These are phyloP conservation scores for Thumatha senex DNA, from an alignment of 2,888 invertebrate species.

Conservation along the genomic window DNA sequence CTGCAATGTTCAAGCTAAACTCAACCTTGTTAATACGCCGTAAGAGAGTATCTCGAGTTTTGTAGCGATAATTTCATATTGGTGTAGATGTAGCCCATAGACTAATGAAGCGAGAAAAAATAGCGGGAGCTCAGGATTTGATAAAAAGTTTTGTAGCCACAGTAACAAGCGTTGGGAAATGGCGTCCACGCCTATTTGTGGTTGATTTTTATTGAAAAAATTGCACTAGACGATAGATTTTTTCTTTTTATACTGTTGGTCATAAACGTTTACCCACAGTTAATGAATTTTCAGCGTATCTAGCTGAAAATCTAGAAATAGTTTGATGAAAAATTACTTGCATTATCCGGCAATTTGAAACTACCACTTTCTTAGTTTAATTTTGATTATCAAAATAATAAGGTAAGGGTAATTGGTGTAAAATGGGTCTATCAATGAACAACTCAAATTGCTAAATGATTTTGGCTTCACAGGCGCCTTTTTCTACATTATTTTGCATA, in stretches of 20 bases:
- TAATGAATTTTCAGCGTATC: too few relatives aligned
- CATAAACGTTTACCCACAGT: not conserved
- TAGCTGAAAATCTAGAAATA: too few relatives aligned
- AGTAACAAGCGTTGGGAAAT: conserved; percentile 27
- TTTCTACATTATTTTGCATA: too few relatives aligned
- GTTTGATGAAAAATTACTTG: too few relatives aligned
- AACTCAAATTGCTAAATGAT: too few relatives aligned
- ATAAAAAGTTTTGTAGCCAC: conserved; percentile 19
- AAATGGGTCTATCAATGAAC: too few relatives aligned
- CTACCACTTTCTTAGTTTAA: too few relatives aligned
- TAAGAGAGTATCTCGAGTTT: conserved; percentile 1
- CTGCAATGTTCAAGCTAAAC: not conserved
- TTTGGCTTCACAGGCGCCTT: too few relatives aligned
- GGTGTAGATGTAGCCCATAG: conserved; percentile 21
- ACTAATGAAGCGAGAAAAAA: conserved; percentile 37
- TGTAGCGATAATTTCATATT: conserved; percentile 1
- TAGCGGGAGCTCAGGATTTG: conserved; percentile 15
- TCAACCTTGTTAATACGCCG: not conserved
- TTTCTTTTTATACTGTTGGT: not conserved
- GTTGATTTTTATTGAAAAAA: conserved; percentile 11
- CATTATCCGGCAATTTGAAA: too few relatives aligned
- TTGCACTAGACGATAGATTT: not conserved
- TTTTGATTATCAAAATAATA: too few relatives aligned
- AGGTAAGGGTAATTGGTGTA: too few relatives aligned
- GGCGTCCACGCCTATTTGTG: conserved; percentile 15